Percentiles rank a stretch among this genome's conserved stretches.
These are phyloP conservation scores for Crambe crambe DNA, from an alignment of 37 sponge, comb jelly and placozoan species.

Conservation along the genomic window DNA sequence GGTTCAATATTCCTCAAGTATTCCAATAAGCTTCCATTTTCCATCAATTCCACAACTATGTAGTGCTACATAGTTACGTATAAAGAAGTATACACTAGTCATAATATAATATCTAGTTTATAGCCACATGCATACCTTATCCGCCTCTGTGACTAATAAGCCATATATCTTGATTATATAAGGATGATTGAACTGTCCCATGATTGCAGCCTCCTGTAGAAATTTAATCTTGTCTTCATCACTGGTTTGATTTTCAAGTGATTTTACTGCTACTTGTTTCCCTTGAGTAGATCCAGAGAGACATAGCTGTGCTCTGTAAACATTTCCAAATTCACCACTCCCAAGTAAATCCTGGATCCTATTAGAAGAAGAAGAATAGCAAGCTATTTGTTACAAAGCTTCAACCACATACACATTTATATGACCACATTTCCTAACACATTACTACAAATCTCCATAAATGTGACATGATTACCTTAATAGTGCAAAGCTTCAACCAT, in stretches of 20 bases:
- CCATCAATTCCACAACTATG: constrained; percentile 23
- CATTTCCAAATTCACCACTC: constrained; percentile 30
- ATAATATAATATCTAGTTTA: too few relatives aligned
- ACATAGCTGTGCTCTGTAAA: neutral
- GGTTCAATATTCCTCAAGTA: neutral
- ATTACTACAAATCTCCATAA: too few relatives aligned
- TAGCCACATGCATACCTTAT: neutral
- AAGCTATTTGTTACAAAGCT: too few relatives aligned
- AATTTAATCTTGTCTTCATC: constrained; percentile 17
- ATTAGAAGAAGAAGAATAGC: too few relatives aligned
- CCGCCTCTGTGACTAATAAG: neutral
- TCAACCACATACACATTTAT: too few relatives aligned
- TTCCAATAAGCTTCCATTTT: constrained; percentile 7
- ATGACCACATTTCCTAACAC: too few relatives aligned
- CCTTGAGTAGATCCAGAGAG: neutral
- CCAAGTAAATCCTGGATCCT: too few relatives aligned
- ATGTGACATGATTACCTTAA: too few relatives aligned
- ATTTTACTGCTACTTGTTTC: constrained; percentile 30
- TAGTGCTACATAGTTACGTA: neutral
- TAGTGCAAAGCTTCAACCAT: too few relatives aligned
- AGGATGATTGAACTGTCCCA: constrained; percentile 43
- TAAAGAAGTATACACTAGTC: too few relatives aligned
- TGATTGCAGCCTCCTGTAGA: constrained; percentile 38
- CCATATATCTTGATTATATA: constrained; percentile 4
- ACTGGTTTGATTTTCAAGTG: neutral